phyloP scores from a whole-genome alignment of 2,888 invertebrate species.

The Xanthorhoe spadicearia region DNA sequence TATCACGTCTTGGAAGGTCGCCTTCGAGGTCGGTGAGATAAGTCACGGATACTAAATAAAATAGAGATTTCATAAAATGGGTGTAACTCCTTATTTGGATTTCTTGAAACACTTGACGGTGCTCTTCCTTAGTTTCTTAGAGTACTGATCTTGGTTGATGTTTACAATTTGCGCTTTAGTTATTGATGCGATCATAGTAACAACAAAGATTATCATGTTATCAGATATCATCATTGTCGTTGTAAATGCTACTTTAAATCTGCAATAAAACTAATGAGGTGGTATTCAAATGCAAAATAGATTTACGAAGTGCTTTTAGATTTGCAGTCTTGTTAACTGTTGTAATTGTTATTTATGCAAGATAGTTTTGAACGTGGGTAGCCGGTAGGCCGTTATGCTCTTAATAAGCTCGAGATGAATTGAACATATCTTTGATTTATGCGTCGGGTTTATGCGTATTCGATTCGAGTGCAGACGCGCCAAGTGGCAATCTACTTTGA shows the following conservation, averaged over 20 bases:
- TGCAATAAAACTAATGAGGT: slow-evolving; percentile 39
- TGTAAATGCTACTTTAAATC: slow-evolving; percentile 28
- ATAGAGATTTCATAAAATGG: slow-evolving; percentile 17
- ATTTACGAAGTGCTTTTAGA: slow-evolving; percentile 46
- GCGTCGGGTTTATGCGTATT: slow-evolving; percentile 42
- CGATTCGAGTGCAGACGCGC: slow-evolving; percentile 34
- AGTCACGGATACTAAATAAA: slow-evolving; percentile 22
- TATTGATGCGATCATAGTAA: neutral
- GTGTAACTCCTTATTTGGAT: slow-evolving; percentile 24
- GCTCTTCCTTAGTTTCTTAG: slow-evolving; percentile 11
- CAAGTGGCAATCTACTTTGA: slow-evolving; percentile 46
- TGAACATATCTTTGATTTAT: slow-evolving; percentile 47
- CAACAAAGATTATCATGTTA: slow-evolving; percentile 17
- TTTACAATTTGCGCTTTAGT: neutral
- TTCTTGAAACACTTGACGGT: slow-evolving; percentile 4
- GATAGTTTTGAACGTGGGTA: slow-evolving; percentile 45
- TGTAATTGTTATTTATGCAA: slow-evolving; percentile 49
- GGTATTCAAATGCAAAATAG: slow-evolving; percentile 43
- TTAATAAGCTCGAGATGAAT: slow-evolving; percentile 47
- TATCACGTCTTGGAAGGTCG: slow-evolving; percentile 38
- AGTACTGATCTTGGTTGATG: slow-evolving; percentile 1
- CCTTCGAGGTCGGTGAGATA: slow-evolving; percentile 27
- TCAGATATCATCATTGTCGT: slow-evolving; percentile 15
- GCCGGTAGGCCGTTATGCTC: slow-evolving; percentile 45
- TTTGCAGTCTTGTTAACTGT: slow-evolving; percentile 45